Percentiles rank a stretch among this genome's conserved stretches.
Evolutionary conservation across 2,113 vertebrate species (phyloP).

Genomic region (Micronisus gabar): DNA sequence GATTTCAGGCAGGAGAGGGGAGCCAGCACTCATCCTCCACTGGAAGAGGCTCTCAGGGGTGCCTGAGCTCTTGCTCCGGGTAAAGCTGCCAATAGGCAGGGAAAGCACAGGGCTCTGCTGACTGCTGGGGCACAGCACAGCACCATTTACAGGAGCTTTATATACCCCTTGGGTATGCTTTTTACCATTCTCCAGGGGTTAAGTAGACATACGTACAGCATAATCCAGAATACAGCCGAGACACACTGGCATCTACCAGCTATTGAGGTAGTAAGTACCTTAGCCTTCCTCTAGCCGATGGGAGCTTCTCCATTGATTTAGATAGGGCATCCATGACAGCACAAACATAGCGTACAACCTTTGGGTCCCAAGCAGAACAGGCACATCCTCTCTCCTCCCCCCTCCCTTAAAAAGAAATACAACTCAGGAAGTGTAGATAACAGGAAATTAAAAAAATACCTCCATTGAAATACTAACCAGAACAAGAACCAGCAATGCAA

Average conservation of each 20-base stretch:
- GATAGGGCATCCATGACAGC: not conserved
- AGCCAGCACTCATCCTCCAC: not conserved
- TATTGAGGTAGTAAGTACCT: not conserved
- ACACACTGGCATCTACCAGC: not conserved
- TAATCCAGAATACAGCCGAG: not conserved
- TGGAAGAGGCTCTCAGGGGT: not conserved
- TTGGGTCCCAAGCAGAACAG: not conserved
- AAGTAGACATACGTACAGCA: not conserved
- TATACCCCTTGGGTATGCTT: not conserved
- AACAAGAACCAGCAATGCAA: not conserved
- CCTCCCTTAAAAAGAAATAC: not conserved
- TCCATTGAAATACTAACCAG: not conserved
- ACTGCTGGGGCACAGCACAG: not conserved
- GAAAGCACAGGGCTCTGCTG: not conserved
- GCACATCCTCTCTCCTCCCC: not conserved
- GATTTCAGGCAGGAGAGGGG: not conserved
- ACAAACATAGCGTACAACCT: not conserved
- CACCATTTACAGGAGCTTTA: not conserved
- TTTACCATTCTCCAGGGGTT: not conserved
- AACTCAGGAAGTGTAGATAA: not conserved
- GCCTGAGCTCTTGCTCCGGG: not conserved
- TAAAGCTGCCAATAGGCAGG: not conserved
- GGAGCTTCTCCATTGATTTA: not conserved
- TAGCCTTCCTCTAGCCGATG: not conserved
- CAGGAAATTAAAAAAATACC: not conserved